These are phyloP conservation scores for Nanorana parkeri DNA, from an alignment of 2,113 vertebrate species.

Conservation along the genomic window DNA sequence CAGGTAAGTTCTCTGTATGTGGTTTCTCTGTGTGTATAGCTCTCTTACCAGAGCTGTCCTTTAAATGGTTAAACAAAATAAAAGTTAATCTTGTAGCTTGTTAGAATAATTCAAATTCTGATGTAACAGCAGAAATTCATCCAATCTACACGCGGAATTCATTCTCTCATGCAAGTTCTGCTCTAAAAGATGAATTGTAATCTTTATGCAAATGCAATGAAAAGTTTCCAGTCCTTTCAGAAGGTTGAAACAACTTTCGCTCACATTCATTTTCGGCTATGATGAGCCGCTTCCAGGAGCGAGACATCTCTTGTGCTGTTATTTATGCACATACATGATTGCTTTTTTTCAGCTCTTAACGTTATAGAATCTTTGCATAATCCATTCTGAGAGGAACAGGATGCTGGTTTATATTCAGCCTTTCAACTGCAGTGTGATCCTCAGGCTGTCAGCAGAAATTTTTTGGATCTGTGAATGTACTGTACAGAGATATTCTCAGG, in stretches of 20 bases:
- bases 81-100: no score
- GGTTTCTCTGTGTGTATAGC: no score
- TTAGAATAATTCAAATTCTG: no score
- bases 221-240: background rate
- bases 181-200: background rate
- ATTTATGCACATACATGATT: constrained; percentile 21
- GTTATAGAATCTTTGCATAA: constrained; percentile 25
- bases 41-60: no score
- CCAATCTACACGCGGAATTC: background rate
- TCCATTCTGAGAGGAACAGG: constrained; percentile 7
- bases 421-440: background rate
- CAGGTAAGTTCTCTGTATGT: no score
- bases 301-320: background rate
- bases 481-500: background rate
- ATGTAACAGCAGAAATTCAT: no score
- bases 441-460: background rate
- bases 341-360: background rate
- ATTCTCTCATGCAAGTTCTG: background rate
- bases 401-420: background rate
- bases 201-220: constrained; percentile 10
- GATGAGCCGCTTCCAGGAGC: background rate
- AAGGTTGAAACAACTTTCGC: background rate
- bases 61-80: no score
- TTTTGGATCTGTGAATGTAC: background rate
- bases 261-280: background rate